phyloP scores from a whole-genome alignment of 2,113 vertebrate species.

The Mola mola region DNA sequence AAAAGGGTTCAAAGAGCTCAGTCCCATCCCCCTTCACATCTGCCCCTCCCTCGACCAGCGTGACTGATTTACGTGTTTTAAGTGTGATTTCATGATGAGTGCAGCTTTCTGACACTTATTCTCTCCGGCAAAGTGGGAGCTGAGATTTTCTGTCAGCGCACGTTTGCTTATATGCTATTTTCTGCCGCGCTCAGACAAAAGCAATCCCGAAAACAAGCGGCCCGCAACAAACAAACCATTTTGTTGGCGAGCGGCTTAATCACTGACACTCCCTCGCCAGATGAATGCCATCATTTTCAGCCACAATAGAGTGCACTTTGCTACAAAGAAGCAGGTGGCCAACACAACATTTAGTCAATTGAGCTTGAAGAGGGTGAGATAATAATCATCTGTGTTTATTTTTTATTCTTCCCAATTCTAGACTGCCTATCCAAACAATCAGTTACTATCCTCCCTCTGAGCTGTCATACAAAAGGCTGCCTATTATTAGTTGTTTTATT shows the following conservation, averaged over 20 bases:
- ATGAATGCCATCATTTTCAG: conserved; percentile 45
- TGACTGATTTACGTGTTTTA: no score
- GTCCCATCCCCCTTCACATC: no score
- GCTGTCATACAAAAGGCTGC: no score
- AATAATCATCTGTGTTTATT: neutral
- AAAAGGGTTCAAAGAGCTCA: no score
- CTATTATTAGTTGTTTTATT: neutral
- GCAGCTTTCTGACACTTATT: conserved; percentile 44
- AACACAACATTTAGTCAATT: conserved; percentile 24
- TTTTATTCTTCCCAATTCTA: neutral
- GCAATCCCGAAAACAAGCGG: conserved; percentile 32
- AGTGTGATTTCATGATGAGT: conserved; percentile 16
- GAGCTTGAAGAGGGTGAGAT: conserved; percentile 13
- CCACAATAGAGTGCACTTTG: conserved; percentile 17
- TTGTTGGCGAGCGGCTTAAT: conserved; percentile 51
- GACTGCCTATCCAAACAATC: no score
- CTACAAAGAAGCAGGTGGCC: conserved; percentile 34
- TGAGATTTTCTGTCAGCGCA: conserved; percentile 44
- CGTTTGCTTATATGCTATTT: conserved; percentile 40
- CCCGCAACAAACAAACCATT: conserved; percentile 42
- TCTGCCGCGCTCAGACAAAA: conserved; percentile 39
- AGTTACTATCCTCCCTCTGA: no score
- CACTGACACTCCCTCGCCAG: conserved; percentile 35
- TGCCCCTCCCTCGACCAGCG: no score
- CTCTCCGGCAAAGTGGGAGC: conserved; percentile 30